A percentile compares a stretch with the other conserved stretches of the same genome.
Conservation (phyloP, 2,113 vertebrate species). For the Callaeas wilsoni region DNA sequence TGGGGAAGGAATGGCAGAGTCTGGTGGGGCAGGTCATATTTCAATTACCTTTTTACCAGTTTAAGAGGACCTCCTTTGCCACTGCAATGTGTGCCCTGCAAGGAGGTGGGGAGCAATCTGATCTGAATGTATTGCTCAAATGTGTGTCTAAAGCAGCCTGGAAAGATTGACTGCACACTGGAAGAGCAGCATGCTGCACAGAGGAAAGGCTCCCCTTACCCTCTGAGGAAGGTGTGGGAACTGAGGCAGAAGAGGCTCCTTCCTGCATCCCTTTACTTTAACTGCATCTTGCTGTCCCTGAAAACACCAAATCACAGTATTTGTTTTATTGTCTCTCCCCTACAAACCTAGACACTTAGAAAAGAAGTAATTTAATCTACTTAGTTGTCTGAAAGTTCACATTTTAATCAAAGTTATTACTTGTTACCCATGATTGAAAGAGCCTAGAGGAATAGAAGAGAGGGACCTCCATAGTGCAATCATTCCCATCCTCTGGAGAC, state of each 20-base stretch:
- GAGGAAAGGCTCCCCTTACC: neutral
- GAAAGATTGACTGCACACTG: neutral
- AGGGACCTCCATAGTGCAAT: neutral
- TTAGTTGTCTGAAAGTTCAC: neutral
- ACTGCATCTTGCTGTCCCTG: neutral
- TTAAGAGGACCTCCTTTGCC: neutral
- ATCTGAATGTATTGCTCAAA: neutral
- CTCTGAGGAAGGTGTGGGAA: neutral
- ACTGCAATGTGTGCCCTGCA: neutral
- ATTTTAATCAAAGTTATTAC: conserved; percentile 45
- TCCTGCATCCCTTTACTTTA: neutral
- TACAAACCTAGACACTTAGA: neutral
- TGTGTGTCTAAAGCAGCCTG: neutral
- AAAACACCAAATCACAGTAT: neutral
- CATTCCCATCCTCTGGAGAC: neutral
- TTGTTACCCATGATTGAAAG: neutral
- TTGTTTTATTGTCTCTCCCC: neutral
- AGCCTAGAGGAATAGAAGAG: neutral
- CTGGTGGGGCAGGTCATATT: neutral
- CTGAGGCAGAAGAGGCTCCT: neutral
- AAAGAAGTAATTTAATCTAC: neutral
- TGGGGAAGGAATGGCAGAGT: neutral
- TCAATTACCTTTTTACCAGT: neutral
- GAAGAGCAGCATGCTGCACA: neutral
- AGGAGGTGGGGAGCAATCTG: neutral